Evolutionary conservation across 2,797 vertebrate genomes (phyloP).

Genomic region (Mareca strepera): DNA sequence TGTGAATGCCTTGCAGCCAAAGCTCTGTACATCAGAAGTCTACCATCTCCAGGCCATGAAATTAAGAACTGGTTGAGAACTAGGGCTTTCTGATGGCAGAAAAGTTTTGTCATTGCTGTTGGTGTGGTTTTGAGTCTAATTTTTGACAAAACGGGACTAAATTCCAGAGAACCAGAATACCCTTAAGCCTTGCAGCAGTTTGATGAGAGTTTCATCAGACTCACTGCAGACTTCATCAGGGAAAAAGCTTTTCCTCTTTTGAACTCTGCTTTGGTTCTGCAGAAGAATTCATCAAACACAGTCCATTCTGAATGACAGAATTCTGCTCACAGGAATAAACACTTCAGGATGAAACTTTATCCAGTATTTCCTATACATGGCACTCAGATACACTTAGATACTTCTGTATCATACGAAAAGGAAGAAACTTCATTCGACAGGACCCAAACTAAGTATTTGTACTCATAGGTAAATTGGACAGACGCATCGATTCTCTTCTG

Average conservation of each 20-base stretch:
- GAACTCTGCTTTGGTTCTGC: conserved; percentile 36
- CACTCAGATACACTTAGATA: neutral
- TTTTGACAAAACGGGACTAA: conserved; percentile 21
- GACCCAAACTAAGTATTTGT: neutral
- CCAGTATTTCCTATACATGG: neutral
- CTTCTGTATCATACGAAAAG: neutral
- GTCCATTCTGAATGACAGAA: conserved; percentile 8
- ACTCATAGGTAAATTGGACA: neutral
- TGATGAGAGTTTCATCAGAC: conserved; percentile 15
- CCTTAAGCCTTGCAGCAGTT: conserved; percentile 8
- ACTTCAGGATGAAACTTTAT: conserved; percentile 14
- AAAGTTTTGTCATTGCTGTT: neutral
- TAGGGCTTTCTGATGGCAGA: neutral
- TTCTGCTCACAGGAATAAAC: neutral
- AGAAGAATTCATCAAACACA: conserved; percentile 40
- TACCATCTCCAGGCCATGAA: neutral
- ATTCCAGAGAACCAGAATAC: conserved; percentile 22
- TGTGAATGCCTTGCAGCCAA: neutral
- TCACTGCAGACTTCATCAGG: neutral
- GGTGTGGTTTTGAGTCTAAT: neutral
- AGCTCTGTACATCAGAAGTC: neutral
- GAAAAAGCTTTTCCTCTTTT: conserved; percentile 31
- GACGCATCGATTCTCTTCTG: neutral
- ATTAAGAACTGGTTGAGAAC: neutral
- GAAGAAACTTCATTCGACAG: neutral